Base-by-base conservation (phyloP, 2,797 vertebrate species). In the Lindbergichthys nudifrons region DNA sequence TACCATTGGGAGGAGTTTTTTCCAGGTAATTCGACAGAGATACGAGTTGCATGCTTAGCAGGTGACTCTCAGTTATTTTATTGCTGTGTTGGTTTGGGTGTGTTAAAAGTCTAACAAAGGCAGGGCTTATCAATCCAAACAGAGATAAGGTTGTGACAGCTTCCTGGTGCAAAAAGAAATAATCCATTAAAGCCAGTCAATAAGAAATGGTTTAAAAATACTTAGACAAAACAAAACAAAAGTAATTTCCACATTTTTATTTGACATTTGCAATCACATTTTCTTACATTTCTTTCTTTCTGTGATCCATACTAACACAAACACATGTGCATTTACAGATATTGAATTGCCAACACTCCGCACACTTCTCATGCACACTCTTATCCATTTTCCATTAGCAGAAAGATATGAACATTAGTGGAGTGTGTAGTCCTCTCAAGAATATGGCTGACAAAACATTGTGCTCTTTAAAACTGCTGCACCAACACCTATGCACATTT, bases 361-460 rank as follows among this genome's bases (percentile, higher is more conserved):
- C 57, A 53, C 14, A 3, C 9, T 19, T 30, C 18, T 39, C 42
- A 26, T 21, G 30, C 52, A 65, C 62, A 56, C 65, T n/a, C 48
- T 18, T 15, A 56, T 79, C 43, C 32, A 42, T 68, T 69, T 74
- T 79, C 84, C 69, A 82, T 85, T 88, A 88, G 71, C 47, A 70
- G 69, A 82, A 72, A 79, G 74, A 79, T 71, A 69, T 19, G 48
- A 71, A 80, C 65, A 66, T 65, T 62, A 62, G 16, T 16, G 13
- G 58, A 84, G 75, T 73, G 73, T 41, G 47, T 56, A 75, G 62
- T 71, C 62, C 42, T 65, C 54, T 61, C 2, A 57, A 51, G 57
- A 80, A 88, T 84, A 65, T 8, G 79, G 83, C 86, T 89, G 84
- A 90, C 71, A n/a, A 67, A 76, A 68, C 66, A 54, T 21, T 73